phyloP scores from a whole-genome alignment of 2,888 invertebrate genomes.

The Parnassius orleans region DNA sequence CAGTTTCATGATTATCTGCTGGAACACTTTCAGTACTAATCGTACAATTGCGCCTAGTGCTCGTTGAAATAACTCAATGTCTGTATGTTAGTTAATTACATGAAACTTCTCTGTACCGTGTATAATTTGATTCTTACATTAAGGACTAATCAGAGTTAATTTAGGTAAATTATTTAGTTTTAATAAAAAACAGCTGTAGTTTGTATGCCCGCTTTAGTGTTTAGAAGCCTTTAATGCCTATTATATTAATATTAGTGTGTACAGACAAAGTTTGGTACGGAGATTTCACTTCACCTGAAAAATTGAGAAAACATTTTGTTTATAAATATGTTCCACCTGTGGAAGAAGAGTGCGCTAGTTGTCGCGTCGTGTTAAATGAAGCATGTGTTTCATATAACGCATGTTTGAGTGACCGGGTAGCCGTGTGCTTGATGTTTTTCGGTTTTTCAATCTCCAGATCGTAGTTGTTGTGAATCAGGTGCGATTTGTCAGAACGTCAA shows the following conservation, averaged over 20 bases:
- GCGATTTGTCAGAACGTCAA: too few relatives aligned
- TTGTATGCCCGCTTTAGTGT: background rate
- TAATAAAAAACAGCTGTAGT: conserved; percentile 8
- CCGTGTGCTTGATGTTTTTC: too few relatives aligned
- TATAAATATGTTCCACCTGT: too few relatives aligned
- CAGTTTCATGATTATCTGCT: background rate
- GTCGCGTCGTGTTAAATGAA: too few relatives aligned
- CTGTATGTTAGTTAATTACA: conserved; percentile 12
- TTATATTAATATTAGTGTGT: background rate
- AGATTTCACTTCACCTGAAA: background rate
- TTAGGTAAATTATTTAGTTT: conserved; percentile 44
- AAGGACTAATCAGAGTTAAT: conserved; percentile 4
- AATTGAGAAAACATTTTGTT: too few relatives aligned
- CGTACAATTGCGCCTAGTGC: conserved; percentile 8
- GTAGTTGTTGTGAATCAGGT: too few relatives aligned
- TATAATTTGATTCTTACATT: conserved; percentile 11
- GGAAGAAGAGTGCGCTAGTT: too few relatives aligned
- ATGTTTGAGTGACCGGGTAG: too few relatives aligned
- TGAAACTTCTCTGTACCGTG: background rate
- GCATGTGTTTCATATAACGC: too few relatives aligned
- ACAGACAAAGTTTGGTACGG: background rate
- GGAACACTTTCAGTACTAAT: conserved; percentile 1
- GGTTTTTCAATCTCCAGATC: too few relatives aligned
- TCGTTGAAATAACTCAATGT: conserved; percentile 6
- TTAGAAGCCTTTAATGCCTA: background rate